Conservation (phyloP, 23 tunicate species). For the Aplidium turbinatum region DNA sequence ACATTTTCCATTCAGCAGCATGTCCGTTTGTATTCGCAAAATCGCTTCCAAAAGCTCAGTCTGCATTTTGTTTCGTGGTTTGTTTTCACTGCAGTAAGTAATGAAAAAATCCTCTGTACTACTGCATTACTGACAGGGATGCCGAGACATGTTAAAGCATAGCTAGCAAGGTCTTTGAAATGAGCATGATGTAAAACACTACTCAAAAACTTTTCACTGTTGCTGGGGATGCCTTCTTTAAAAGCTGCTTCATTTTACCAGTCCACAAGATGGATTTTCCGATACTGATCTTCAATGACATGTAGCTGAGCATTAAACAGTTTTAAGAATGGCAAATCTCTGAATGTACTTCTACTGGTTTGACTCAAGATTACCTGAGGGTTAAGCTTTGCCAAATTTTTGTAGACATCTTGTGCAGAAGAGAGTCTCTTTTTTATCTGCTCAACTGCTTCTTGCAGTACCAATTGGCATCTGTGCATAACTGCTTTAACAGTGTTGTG, state of each 20-base stretch:
- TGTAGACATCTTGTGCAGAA: conserved; percentile 11
- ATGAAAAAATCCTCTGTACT: conserved; percentile 20
- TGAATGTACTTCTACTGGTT: background rate
- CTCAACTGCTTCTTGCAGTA: conserved; percentile 18
- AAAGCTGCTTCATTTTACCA: conserved; percentile 11
- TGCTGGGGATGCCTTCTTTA: conserved; percentile 2
- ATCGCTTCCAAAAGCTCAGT: conserved; percentile 14
- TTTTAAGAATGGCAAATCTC: conserved; percentile 18
- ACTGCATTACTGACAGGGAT: conserved; percentile 35
- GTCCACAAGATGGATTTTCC: conserved; percentile 21
- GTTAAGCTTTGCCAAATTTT: background rate
- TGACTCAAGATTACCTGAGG: conserved; percentile 5
- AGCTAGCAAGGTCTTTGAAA: conserved; percentile 27
- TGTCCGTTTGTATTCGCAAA: conserved; percentile 8
- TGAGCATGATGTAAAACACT: conserved; percentile 23
- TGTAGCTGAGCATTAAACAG: background rate
- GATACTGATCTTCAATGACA: conserved; percentile 28
- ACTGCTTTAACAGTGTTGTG: conserved; percentile 3
- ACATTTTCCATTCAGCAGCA: background rate
- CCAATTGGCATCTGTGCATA: background rate
- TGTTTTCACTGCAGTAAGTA: conserved; percentile 9
- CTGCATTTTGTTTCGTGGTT: conserved; percentile 25
- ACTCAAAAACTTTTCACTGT: conserved; percentile 36
- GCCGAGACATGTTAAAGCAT: conserved; percentile 22
- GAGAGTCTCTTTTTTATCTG: conserved; percentile 18